These are phyloP conservation scores for Octodonta nipae DNA, from an alignment of 2,888 invertebrate species.

Conservation along the genomic window DNA sequence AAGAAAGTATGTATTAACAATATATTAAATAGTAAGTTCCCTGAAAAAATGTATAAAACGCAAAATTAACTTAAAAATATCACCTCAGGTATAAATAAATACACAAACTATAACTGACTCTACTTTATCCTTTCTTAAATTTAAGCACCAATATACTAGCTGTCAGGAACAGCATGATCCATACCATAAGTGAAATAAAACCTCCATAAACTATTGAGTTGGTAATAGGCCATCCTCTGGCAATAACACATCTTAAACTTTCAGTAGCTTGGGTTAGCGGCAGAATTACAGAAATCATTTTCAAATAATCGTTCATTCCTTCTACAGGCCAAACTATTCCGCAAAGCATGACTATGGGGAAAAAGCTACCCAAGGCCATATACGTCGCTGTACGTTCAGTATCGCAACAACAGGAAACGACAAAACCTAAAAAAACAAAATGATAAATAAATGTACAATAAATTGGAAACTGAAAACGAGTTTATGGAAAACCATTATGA, in stretches of 20 bases:
- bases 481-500: too few species aligned
- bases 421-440: slow-evolving; percentile 59
- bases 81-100: not conserved
- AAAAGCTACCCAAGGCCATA: slow-evolving; percentile 70
- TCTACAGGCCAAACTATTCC: slow-evolving; percentile 92
- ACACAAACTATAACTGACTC: not conserved
- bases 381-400: slow-evolving; percentile 76
- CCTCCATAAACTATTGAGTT: slow-evolving; percentile 66
- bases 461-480: too few species aligned
- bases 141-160: slow-evolving; percentile 63
- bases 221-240: slow-evolving; percentile 66
- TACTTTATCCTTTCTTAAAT: slow-evolving; percentile 65
- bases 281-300: slow-evolving; percentile 52
- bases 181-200: slow-evolving; percentile 61
- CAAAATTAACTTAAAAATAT: slow-evolving; percentile 1
- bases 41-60: too few species aligned
- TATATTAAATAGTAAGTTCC: too few species aligned
- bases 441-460: too few species aligned
- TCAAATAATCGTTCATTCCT: slow-evolving; percentile 71
- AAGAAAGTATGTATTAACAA: too few species aligned
- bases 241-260: slow-evolving; percentile 70
- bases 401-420: slow-evolving; percentile 66
- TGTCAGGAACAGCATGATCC: slow-evolving; percentile 66
- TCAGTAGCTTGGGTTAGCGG: slow-evolving; percentile 83
- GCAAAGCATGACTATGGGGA: slow-evolving; percentile 74